phyloP scores from a whole-genome alignment of 2,113 vertebrate genomes.

The Myrmecophaga tridactyla region DNA sequence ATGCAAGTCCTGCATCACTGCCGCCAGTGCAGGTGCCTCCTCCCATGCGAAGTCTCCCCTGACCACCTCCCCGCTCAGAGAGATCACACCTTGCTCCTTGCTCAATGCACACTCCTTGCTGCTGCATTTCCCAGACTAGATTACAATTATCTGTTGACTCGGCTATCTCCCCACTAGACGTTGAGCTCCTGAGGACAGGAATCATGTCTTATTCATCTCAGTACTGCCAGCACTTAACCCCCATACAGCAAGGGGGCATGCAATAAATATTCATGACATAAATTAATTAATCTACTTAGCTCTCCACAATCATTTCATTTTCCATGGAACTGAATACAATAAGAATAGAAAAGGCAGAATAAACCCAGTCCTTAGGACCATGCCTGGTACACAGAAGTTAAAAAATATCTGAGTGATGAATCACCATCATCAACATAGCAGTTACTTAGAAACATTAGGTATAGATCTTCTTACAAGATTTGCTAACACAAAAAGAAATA shows the following conservation, averaged over 20 bases:
- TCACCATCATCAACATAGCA: neutral
- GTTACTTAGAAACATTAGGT: neutral
- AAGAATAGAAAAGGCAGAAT: neutral
- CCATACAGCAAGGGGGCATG: neutral
- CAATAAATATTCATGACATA: neutral
- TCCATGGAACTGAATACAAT: neutral
- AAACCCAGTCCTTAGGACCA: neutral
- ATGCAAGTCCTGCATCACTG: neutral
- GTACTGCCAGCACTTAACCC: neutral
- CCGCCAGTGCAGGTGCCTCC: neutral
- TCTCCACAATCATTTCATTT: neutral
- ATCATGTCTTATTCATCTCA: slow-evolving; percentile 7
- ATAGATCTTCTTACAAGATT: neutral
- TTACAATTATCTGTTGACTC: neutral
- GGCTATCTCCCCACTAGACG: neutral
- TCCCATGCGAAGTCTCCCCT: neutral
- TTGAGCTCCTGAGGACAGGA: neutral
- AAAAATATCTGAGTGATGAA: neutral
- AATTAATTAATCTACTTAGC: neutral
- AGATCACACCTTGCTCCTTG: neutral
- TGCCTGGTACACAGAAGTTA: neutral
- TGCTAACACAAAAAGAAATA: neutral
- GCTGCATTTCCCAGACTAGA: neutral
- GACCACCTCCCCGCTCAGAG: neutral
- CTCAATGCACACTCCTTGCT: neutral